These are phyloP conservation scores for Microdon myrmicae DNA, from an alignment of 2,888 invertebrate species.

Conservation along the genomic window DNA sequence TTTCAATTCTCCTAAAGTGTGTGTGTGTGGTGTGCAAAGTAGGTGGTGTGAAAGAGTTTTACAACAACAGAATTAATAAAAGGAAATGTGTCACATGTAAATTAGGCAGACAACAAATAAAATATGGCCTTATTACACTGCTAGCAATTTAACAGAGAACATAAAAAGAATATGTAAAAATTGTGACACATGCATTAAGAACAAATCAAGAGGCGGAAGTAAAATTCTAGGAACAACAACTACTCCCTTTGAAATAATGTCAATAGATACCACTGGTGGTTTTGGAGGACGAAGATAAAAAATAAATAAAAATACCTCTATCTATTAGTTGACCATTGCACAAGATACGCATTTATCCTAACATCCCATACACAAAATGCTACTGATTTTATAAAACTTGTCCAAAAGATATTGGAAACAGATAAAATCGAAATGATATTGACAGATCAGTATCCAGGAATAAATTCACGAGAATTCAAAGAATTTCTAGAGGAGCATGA, in stretches of 20 bases:
- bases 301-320: constrained; percentile 59
- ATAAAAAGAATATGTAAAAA: constrained; percentile 27
- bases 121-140: constrained; percentile 35
- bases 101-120: constrained; percentile 36
- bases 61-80: too few relatives aligned
- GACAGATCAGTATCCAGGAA: constrained; percentile 58
- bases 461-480: constrained; percentile 58
- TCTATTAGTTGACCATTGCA: constrained; percentile 57
- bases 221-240: constrained; percentile 43
- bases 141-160: constrained; percentile 23
- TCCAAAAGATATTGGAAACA: constrained; percentile 41
- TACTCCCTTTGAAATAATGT: constrained; percentile 56
- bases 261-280: constrained; percentile 58
- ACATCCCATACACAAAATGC: constrained; percentile 56
- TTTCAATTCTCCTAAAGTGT: too few relatives aligned
- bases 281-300: constrained; percentile 57
- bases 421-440: constrained; percentile 54
- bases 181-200: constrained; percentile 37
- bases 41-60: too few relatives aligned
- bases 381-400: constrained; percentile 56
- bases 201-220: constrained; percentile 31
- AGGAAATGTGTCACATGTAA: constrained; percentile 44
- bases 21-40: too few relatives aligned
- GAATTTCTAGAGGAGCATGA: constrained; percentile 51
- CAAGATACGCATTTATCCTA: constrained; percentile 56